Evolutionary conservation across 2,888 invertebrate species (phyloP).

Genomic region (Heteromurus nitidus): DNA sequence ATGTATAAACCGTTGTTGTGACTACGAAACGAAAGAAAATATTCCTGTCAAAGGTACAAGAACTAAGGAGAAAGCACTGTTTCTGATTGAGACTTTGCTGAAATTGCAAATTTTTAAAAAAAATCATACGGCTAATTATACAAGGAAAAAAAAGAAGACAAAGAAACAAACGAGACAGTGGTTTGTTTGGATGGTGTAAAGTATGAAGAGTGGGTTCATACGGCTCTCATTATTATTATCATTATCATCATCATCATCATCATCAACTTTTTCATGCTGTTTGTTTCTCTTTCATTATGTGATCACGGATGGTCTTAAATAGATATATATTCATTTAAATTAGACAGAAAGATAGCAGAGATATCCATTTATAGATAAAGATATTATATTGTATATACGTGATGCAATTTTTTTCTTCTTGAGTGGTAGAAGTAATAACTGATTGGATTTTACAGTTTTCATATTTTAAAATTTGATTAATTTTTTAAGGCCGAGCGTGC

Average conservation of each 20-base stretch:
- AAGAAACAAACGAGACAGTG: conserved; percentile 35
- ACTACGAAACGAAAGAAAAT: too few relatives aligned
- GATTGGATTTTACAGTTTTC: conserved; percentile 67
- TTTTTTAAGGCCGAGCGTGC: conserved; percentile 67
- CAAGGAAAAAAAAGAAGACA: not conserved
- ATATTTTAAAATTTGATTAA: conserved; percentile 56
- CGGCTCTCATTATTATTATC: conserved; percentile 66
- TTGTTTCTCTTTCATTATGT: conserved; percentile 61
- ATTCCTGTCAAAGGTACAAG: too few relatives aligned
- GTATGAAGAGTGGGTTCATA: conserved; percentile 67
- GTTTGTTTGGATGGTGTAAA: conserved; percentile 60
- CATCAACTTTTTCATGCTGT: conserved; percentile 66
- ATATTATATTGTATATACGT: conserved; percentile 65
- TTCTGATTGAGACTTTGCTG: too few relatives aligned
- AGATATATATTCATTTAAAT: conserved; percentile 53
- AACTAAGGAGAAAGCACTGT: too few relatives aligned
- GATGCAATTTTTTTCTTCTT: conserved; percentile 66
- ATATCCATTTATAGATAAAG: conserved; percentile 66
- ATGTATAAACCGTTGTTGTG: too few relatives aligned
- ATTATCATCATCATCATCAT: conserved; percentile 66
- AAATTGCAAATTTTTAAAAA: too few relatives aligned
- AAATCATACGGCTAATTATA: too few relatives aligned
- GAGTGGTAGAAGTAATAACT: conserved; percentile 67
- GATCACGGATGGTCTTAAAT: conserved; percentile 65
- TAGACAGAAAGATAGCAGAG: conserved; percentile 61